Evolutionary conservation across 2,113 vertebrate species (phyloP).

Genomic region (Leptobrachium leishanense): DNA sequence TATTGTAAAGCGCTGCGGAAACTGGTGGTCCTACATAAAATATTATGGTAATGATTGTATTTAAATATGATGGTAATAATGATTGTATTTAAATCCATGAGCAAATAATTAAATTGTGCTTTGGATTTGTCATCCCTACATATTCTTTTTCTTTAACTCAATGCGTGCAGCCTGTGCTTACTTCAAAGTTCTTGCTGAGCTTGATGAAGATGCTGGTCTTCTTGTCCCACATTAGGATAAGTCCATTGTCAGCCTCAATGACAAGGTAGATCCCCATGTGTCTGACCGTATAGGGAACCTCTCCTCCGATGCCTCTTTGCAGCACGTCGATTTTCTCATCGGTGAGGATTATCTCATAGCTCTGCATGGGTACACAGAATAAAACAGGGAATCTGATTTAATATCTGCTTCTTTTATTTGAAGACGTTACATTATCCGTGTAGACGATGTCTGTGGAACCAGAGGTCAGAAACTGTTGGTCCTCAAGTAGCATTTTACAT

Average conservation of each 20-base stretch:
- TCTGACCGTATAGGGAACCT: conserved; percentile 68
- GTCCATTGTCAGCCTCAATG: conserved; percentile 71
- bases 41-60: too few relatives aligned
- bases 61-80: too few relatives aligned
- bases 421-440: too few relatives aligned
- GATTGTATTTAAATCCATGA: too few relatives aligned
- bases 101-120: too few relatives aligned
- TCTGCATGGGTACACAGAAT: conserved; percentile 60
- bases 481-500: too few relatives aligned
- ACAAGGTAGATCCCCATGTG: conserved; percentile 86
- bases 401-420: too few relatives aligned
- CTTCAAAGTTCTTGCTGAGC: conserved; percentile 77
- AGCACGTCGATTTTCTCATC: conserved; percentile 75
- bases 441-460: too few relatives aligned
- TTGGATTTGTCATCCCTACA: too few relatives aligned
- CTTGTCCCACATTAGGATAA: conserved; percentile 87
- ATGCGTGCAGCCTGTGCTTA: conserved; percentile 52
- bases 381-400: too few relatives aligned
- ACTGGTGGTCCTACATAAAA: not conserved
- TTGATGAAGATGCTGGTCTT: conserved; percentile 88
- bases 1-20: not conserved
- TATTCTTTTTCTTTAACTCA: too few relatives aligned
- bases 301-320: conserved; percentile 59
- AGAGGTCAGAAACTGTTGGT: too few relatives aligned
- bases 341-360: conserved; percentile 77